phyloP scores from a whole-genome alignment of 2,797 vertebrate species.

The Enteromius afrohamiltoni region DNA sequence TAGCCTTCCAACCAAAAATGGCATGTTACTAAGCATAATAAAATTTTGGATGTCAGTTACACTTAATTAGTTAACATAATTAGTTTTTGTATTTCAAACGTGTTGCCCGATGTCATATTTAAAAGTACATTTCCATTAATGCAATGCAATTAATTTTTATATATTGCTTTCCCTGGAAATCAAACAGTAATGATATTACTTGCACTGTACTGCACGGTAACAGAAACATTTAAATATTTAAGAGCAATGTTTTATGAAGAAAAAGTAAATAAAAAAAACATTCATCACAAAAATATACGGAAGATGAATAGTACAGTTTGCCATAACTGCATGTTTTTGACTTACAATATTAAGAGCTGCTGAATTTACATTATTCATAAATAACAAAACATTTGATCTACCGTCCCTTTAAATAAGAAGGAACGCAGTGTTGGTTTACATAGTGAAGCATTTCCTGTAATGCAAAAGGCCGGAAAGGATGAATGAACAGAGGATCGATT shows the following conservation, averaged over 20 bases:
- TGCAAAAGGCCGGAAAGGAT: slow-evolving; percentile 29
- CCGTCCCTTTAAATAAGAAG: background rate
- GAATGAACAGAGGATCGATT: slow-evolving; percentile 47
- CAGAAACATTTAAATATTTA: background rate
- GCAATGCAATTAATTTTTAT: background rate
- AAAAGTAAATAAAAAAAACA: background rate
- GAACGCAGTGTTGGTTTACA: slow-evolving; percentile 4
- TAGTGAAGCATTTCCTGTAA: background rate
- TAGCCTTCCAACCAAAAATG: no score
- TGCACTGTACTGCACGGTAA: background rate
- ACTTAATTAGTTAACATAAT: no score
- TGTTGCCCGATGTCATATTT: background rate
- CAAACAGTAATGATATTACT: background rate
- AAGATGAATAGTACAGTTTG: background rate
- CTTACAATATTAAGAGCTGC: background rate
- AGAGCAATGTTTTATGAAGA: background rate
- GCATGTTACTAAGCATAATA: no score
- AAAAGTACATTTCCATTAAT: background rate
- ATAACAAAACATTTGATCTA: no score
- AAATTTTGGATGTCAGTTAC: no score
- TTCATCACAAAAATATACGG: background rate
- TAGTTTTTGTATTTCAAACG: background rate
- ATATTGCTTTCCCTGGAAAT: background rate
- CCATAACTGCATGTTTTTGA: background rate
- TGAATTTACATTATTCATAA: background rate